A percentile compares a stretch with the other conserved stretches of the same genome.
phyloP scores from a whole-genome alignment of 2,113 vertebrate genomes.

The Cricetomys ansorgei region DNA sequence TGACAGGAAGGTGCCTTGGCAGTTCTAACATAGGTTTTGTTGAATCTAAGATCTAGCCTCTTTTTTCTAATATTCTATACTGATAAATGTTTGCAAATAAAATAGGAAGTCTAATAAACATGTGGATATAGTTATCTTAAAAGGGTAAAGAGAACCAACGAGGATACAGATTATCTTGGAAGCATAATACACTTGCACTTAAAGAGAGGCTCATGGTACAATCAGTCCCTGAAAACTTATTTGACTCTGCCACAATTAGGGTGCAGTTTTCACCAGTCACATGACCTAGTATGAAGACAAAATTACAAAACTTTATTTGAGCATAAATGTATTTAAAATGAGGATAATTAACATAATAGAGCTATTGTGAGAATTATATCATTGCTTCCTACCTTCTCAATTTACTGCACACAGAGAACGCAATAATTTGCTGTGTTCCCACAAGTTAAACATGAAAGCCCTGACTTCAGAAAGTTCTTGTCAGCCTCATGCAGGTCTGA shows the following conservation, averaged over 20 bases:
- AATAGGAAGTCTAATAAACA: neutral
- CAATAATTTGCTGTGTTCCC: neutral
- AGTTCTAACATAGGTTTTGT: neutral
- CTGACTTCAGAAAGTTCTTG: neutral
- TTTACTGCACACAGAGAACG: neutral
- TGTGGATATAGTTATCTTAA: neutral
- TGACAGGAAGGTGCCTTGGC: too few relatives aligned
- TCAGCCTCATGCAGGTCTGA: neutral
- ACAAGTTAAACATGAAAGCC: neutral
- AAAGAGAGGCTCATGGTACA: neutral
- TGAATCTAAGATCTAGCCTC: neutral
- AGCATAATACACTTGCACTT: neutral
- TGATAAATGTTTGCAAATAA: neutral
- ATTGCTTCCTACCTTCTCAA: constrained; percentile 17
- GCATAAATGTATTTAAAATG: neutral
- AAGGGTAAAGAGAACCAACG: rapidly evolving
- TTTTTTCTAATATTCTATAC: neutral
- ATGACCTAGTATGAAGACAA: neutral
- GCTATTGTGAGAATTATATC: neutral
- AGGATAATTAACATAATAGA: constrained; percentile 1
- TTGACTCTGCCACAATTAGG: neutral
- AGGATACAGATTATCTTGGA: neutral
- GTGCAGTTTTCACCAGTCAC: neutral
- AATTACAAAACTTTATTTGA: neutral
- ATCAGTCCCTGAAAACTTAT: neutral